Evolutionary conservation across 2,113 vertebrate genomes (phyloP).

Genomic region (Tachuris rubrigastra): DNA sequence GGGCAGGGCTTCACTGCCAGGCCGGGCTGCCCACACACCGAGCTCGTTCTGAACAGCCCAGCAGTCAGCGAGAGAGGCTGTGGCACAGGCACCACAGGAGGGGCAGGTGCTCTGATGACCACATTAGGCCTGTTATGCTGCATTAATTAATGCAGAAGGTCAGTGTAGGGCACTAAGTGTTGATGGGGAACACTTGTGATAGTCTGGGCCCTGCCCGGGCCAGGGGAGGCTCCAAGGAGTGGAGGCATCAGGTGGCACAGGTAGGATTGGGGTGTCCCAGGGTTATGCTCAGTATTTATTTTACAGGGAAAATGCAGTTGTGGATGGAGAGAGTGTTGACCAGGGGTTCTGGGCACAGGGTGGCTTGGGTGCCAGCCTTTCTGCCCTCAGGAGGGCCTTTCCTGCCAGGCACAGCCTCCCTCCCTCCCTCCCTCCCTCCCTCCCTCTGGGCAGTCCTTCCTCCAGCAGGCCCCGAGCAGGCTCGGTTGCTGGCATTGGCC

Average conservation of each 20-base stretch:
- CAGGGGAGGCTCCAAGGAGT: fast-evolving
- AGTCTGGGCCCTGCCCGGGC: too few species aligned
- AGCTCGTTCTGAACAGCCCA: neutral
- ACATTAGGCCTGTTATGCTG: neutral
- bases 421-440: too few species aligned
- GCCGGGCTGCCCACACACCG: neutral
- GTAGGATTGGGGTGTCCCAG: neutral
- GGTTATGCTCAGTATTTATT: neutral
- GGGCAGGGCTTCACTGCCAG: neutral
- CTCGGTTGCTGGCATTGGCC: neutral
- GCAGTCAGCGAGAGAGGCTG: neutral
- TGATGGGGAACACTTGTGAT: neutral
- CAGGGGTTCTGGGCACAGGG: fast-evolving
- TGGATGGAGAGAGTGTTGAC: neutral
- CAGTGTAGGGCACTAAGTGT: neutral
- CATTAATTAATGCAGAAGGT: neutral
- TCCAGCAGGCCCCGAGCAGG: fast-evolving
- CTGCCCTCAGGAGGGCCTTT: neutral
- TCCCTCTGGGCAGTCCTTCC: neutral
- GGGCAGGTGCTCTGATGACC: neutral
- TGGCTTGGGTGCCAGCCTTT: fast-evolving
- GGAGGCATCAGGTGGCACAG: fast-evolving
- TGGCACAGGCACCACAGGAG: fast-evolving
- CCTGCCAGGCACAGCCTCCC: neutral
- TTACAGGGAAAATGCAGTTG: neutral